Conservation (phyloP, 2,888 invertebrate species). For the Margaritifera margaritifera region DNA sequence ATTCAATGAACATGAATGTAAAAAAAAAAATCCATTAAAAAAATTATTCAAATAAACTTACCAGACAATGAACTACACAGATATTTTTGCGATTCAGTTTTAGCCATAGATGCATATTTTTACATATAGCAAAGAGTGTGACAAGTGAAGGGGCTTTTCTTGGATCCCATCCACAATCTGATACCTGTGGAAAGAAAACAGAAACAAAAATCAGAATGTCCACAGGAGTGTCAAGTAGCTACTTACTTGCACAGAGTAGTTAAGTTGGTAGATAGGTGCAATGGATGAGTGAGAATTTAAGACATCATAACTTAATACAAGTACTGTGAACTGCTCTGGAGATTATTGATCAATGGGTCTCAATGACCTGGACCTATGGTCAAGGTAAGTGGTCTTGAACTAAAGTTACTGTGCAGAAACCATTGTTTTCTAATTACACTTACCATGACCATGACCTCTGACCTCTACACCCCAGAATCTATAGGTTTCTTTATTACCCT, state of each 20-base stretch:
- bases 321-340: no score
- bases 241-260: neutral
- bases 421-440: no score
- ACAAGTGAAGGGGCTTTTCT: slow-evolving; percentile 84
- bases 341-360: no score
- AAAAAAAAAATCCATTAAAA: neutral
- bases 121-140: slow-evolving; percentile 86
- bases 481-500: no score
- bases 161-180: slow-evolving; percentile 75
- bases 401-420: no score
- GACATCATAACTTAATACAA: no score
- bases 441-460: no score
- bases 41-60: slow-evolving; percentile 67
- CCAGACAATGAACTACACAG: slow-evolving; percentile 87
- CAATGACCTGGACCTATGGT: no score
- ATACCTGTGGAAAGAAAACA: slow-evolving; percentile 68
- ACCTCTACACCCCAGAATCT: no score
- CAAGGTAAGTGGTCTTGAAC: no score
- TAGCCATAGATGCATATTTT: slow-evolving; percentile 90
- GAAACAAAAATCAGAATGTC: neutral
- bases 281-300: no score
- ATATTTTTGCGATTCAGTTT: slow-evolving; percentile 87
- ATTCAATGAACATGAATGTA: neutral
- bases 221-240: neutral
- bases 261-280: no score